Conservation (phyloP, 2,888 invertebrate genomes). For the Baccha elongata region DNA sequence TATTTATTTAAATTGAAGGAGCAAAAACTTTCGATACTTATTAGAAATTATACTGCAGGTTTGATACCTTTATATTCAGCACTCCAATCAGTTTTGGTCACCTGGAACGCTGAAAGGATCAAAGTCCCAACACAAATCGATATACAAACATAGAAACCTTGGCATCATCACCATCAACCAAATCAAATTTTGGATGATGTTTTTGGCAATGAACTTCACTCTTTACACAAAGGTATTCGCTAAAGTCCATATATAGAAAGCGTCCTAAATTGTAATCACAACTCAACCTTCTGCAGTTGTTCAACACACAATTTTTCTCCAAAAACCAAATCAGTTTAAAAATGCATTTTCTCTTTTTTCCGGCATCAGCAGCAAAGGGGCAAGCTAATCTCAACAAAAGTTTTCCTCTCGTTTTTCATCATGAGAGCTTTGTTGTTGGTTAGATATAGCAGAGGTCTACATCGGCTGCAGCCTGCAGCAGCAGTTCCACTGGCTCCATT, state of each 20-base stretch:
- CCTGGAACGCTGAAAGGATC: too few species aligned
- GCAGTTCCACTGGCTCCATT: constrained; percentile 17
- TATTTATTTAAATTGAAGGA: too few species aligned
- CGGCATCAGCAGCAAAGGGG: constrained; percentile 1
- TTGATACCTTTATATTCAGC: too few species aligned
- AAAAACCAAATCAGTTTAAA: constrained; percentile 53
- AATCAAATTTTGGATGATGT: constrained; percentile 10
- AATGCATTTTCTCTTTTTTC: constrained; percentile 38
- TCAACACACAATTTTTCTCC: constrained; percentile 30
- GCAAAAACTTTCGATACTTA: too few species aligned
- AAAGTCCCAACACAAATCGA: not conserved
- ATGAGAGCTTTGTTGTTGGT: constrained; percentile 3
- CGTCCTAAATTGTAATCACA: constrained; percentile 47
- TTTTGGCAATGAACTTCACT: constrained; percentile 55
- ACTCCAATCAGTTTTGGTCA: not conserved
- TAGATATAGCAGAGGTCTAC: not conserved
- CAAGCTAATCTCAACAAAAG: constrained; percentile 46
- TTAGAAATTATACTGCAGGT: too few species aligned
- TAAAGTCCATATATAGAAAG: too few species aligned
- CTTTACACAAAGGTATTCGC: not conserved
- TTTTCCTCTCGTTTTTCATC: constrained; percentile 43
- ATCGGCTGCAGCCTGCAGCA: constrained; percentile 42
- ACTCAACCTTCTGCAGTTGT: constrained; percentile 45
- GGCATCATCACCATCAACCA: constrained; percentile 51
- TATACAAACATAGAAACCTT: constrained; percentile 18